Evolutionary conservation across 2,797 vertebrate genomes (phyloP).

Genomic region (Heliangelus exortis): DNA sequence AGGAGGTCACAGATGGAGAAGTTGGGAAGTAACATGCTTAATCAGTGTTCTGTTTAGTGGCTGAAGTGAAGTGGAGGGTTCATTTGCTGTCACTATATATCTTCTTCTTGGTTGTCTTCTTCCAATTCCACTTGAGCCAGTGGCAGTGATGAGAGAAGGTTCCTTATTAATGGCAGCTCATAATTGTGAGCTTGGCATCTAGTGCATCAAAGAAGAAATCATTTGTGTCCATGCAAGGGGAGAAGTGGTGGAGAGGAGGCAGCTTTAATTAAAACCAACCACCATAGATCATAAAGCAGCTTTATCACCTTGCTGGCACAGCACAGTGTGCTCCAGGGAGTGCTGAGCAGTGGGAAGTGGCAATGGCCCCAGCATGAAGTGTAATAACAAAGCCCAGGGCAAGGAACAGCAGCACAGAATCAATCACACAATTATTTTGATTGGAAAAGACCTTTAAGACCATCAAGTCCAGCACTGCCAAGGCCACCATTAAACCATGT

Average conservation of each 20-base stretch:
- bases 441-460: too few relatives aligned
- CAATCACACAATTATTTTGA: too few relatives aligned
- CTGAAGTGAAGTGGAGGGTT: background rate
- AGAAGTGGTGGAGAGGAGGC: background rate
- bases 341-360: accelerated
- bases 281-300: background rate
- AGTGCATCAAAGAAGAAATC: background rate
- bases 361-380: background rate
- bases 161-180: background rate
- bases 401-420: background rate
- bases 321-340: accelerated
- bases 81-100: background rate
- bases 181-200: constrained; percentile 20
- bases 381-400: accelerated
- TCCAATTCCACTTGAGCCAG: background rate
- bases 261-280: constrained; percentile 54
- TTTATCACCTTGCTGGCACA: background rate
- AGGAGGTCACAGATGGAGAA: background rate
- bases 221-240: background rate
- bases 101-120: background rate
- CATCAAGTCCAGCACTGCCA: too few relatives aligned
- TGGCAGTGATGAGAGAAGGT: background rate
- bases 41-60: background rate
- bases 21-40: background rate
- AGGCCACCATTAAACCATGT: too few relatives aligned